Conservation (phyloP, 1,140 invertebrate genomes). For the Daktulosphaira vitifoliae region DNA sequence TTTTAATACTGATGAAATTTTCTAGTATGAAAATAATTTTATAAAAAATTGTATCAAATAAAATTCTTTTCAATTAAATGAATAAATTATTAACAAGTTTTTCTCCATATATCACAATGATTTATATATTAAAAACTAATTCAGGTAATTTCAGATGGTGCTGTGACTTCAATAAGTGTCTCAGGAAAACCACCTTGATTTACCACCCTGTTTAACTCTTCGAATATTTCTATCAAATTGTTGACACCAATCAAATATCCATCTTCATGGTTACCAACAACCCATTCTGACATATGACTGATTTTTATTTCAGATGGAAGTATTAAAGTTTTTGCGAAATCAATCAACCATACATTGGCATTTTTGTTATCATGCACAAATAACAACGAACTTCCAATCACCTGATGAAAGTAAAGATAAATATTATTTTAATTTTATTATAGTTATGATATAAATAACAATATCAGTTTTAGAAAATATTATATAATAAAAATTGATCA, state of each 20-base stretch:
- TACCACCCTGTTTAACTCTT: conserved; percentile 47
- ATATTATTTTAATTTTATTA: no score
- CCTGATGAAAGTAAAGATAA: conserved; percentile 50
- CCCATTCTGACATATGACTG: conserved; percentile 76
- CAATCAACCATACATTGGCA: conserved; percentile 93
- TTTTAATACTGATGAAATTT: conserved; percentile 27
- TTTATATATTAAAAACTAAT: no score
- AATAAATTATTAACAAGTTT: no score
- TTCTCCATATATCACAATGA: no score
- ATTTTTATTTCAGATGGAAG: conserved; percentile 60
- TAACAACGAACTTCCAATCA: conserved; percentile 92
- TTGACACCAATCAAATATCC: conserved; percentile 91
- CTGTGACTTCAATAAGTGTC: conserved; percentile 39
- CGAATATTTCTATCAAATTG: conserved; percentile 84
- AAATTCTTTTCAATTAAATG: no score
- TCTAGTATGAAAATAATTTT: neutral
- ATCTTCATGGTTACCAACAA: conserved; percentile 96
- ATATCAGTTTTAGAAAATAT: no score
- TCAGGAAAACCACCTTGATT: conserved; percentile 35
- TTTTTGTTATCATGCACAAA: conserved; percentile 87
- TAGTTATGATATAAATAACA: no score
- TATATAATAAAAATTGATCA: no score
- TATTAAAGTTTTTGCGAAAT: conserved; percentile 91
- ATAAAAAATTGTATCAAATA: no score
- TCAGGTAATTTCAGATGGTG: conserved; percentile 30